Base-by-base conservation (phyloP, 1,140 invertebrate genomes). In the Panagrolaimus sp. region DNA sequence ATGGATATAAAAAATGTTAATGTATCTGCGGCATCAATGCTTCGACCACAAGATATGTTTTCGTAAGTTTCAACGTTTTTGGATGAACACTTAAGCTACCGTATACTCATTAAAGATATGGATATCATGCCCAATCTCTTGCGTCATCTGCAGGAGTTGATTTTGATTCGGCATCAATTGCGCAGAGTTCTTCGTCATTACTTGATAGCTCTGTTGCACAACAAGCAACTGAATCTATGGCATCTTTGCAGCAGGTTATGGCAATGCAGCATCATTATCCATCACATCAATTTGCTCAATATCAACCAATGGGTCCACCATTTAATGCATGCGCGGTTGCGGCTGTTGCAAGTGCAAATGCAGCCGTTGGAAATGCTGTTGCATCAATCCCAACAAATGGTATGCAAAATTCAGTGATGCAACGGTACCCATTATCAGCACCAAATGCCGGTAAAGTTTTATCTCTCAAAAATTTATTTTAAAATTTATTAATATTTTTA, bases 1-100 rank as follows among this genome's bases (percentile, higher is more conserved):
- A 80, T 79, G 63, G 78, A 79, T 63, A 73, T 80, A 2, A 79
- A 80, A 68, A 78, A 80, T 65, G 77, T 79, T 13, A 76, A 71
- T 27, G 66, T 78, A 63, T 66, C 72, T 23, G 73, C 72, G 14
- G 70, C 66, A 45, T 63, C 68, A 13, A 74, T 79, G 61, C 71
- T 79, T 45, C 65, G 77, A 62, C 68, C 77, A n/a, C 63, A 74
- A 14, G 77, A 79, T 42, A 80, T 79, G 78, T 79, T 79, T 65
- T 75, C 72, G 77, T 79, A 47, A 71, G 68, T 70, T 14, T 20
- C 27, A 9, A 66, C 23, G 8, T 11, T 13, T n/a, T 8, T 9
- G 0, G 38, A 45, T 63, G 20, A n/a, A n/a, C n/a, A n/a, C n/a
- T n/a, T n/a, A n/a, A n/a, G n/a, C n/a, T 42, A 3, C 31, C 2